These are phyloP conservation scores for Calliphora vicina DNA, from an alignment of 1,140 invertebrate genomes.

Conservation along the genomic window DNA sequence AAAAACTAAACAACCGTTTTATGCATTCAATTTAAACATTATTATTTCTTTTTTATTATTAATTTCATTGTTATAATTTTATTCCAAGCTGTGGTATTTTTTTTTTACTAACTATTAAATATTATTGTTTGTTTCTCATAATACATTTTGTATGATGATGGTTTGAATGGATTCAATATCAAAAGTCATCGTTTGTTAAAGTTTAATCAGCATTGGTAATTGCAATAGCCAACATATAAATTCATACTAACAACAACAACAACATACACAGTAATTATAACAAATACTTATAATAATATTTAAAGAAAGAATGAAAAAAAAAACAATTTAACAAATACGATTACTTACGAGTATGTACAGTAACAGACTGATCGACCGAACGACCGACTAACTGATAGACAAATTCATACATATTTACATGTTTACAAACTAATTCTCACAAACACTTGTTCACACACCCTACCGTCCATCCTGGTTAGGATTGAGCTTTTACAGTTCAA, in stretches of 20 bases:
- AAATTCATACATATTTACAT: no score
- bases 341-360: no score
- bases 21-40: constrained; percentile 1
- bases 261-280: background rate
- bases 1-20: background rate
- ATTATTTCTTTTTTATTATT: no score
- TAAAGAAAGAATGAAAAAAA: background rate
- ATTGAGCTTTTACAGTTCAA: no score
- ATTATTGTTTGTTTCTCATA: constrained; percentile 12
- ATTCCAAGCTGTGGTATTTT: constrained; percentile 8
- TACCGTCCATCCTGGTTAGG: no score
- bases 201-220: constrained; percentile 32
- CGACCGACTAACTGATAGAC: no score
- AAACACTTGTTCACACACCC: no score
- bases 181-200: constrained; percentile 34
- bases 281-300: background rate
- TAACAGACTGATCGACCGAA: no score
- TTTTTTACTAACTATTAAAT: background rate
- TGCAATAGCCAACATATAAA: constrained; percentile 6
- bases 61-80: constrained; percentile 6
- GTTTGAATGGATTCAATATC: constrained; percentile 27
- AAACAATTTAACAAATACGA: background rate
- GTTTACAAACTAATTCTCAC: no score
- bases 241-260: background rate
- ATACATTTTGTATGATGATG: background rate